Percentiles rank a stretch among this genome's conserved stretches.
Evolutionary conservation across 2,888 invertebrate genomes (phyloP).

Genomic region (Conops quadrifasciatus): DNA sequence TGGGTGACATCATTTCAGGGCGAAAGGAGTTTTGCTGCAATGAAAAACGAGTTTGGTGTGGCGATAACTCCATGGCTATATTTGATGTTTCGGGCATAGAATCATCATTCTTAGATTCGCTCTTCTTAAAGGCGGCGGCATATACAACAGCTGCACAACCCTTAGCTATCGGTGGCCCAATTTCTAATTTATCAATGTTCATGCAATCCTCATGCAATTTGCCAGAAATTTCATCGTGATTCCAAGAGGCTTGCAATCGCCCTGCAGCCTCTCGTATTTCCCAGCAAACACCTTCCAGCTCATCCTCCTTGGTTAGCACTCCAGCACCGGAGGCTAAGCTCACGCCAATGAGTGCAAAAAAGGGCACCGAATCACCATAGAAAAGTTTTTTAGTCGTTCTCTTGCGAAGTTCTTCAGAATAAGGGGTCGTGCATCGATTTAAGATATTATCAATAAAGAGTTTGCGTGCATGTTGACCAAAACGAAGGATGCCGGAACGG

Average conservation of each 20-base stretch:
- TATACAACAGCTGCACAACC: constrained; percentile 86
- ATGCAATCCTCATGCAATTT: constrained; percentile 64
- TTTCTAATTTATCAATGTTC: constrained; percentile 70
- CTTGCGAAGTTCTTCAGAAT: constrained; percentile 71
- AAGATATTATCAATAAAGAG: constrained; percentile 76
- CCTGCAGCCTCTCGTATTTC: constrained; percentile 73
- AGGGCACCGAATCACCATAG: constrained; percentile 76
- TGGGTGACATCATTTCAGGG: constrained; percentile 59
- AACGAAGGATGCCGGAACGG: constrained; percentile 65
- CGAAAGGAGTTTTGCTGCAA: constrained; percentile 44
- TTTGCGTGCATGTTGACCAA: constrained; percentile 72
- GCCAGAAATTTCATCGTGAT: constrained; percentile 57
- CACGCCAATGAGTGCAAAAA: constrained; percentile 77
- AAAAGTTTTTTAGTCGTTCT: constrained; percentile 72
- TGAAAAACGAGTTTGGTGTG: constrained; percentile 15
- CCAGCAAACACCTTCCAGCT: constrained; percentile 79
- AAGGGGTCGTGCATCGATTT: constrained; percentile 73
- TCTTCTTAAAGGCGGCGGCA: constrained; percentile 69
- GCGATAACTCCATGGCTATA: background rate
- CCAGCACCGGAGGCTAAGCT: constrained; percentile 78
- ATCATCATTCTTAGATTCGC: constrained; percentile 10
- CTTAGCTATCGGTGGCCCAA: constrained; percentile 79
- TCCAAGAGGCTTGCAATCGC: constrained; percentile 60
- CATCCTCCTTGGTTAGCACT: constrained; percentile 78
- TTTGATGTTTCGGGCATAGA: constrained; percentile 12